phyloP scores from a whole-genome alignment of 2,888 invertebrate genomes.

The Galeruca laticollis region DNA sequence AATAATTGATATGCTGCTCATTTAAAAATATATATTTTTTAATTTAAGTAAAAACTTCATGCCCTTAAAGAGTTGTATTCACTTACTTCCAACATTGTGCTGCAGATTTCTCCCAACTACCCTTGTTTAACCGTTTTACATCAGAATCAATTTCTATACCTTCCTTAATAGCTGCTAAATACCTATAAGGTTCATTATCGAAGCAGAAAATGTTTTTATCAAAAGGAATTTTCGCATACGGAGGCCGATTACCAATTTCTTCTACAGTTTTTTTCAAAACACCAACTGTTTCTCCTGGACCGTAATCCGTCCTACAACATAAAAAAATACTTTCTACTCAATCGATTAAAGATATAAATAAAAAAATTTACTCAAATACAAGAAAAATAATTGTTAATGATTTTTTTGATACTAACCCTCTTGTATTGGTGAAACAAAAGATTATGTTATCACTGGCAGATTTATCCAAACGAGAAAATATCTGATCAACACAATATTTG shows the following conservation, averaged over 20 bases:
- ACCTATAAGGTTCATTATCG: conserved; percentile 61
- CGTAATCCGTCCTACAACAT: conserved; percentile 26
- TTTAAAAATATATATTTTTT: too few species aligned
- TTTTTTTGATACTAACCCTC: conserved; percentile 24
- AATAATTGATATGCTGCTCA: too few species aligned
- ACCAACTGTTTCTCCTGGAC: conserved; percentile 55
- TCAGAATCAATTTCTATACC: conserved; percentile 45
- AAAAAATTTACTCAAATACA: too few species aligned
- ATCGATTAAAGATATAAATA: too few species aligned
- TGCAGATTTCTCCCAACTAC: conserved; percentile 52
- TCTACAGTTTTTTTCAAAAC: conserved; percentile 52
- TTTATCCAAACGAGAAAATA: conserved; percentile 60
- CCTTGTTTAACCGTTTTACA: conserved; percentile 36
- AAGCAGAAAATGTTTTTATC: conserved; percentile 60
- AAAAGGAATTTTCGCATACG: conserved; percentile 48
- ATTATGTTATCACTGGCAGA: conserved; percentile 60
- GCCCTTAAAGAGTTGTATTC: not conserved
- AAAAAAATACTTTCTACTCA: not conserved
- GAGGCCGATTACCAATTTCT: conserved; percentile 51
- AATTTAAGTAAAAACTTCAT: too few species aligned
- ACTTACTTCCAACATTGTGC: conserved; percentile 55
- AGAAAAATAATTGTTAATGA: not conserved
- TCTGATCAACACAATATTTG: conserved; percentile 60
- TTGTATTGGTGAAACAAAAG: conserved; percentile 61
- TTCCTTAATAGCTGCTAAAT: conserved; percentile 57